Conservation (phyloP, 2,888 invertebrate species). For the Eledone cirrhosa region DNA sequence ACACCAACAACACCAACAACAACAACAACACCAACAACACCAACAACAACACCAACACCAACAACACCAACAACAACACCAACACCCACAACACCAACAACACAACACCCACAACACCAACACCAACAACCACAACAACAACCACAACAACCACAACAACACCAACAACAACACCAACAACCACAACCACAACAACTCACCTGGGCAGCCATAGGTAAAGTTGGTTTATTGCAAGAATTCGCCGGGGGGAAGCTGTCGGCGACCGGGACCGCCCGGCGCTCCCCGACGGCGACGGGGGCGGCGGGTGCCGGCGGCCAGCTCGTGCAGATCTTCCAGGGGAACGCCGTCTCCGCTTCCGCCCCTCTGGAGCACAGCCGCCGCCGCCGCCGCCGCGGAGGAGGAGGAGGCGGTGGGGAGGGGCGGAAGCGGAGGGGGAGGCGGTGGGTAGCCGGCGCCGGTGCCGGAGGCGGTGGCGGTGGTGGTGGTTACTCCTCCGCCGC, state of each 20-base stretch:
- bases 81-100: too few relatives aligned
- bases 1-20: too few relatives aligned
- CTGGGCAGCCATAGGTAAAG: conserved; percentile 28
- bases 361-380: not conserved
- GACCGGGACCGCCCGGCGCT: conserved; percentile 32
- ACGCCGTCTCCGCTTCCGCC: conserved; percentile 30
- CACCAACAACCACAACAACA: too few relatives aligned
- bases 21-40: too few relatives aligned
- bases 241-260: conserved; percentile 34
- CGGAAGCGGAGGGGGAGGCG: too few relatives aligned
- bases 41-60: too few relatives aligned
- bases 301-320: conserved; percentile 33
- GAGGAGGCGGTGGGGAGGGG: too few relatives aligned
- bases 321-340: conserved; percentile 46
- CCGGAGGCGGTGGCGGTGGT: conserved; percentile 28
- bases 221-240: conserved; percentile 27
- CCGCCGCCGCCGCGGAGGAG: too few relatives aligned
- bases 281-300: conserved; percentile 2
- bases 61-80: too few relatives aligned
- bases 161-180: too few relatives aligned
- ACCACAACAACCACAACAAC: too few relatives aligned
- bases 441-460: not conserved
- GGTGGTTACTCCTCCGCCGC: conserved; percentile 34
- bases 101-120: too few relatives aligned
- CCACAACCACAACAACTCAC: conserved; percentile 5